Conservation (phyloP, 2,888 invertebrate genomes). For the Mythimna vitellina region DNA sequence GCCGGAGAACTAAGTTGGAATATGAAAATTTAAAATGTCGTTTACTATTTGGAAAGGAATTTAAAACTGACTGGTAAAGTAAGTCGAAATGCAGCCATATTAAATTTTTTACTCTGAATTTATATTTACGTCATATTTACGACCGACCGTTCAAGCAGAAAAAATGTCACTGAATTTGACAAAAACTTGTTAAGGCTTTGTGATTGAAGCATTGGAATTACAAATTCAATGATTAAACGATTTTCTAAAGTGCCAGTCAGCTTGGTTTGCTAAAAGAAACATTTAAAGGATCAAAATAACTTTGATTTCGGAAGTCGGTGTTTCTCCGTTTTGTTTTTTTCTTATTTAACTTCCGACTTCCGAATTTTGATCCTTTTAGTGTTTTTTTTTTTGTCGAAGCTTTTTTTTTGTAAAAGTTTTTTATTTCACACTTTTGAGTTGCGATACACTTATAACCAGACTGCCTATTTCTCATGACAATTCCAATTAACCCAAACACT, state of each 20-base stretch:
- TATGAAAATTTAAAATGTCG: not conserved
- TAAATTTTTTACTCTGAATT: not conserved
- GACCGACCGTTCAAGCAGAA: not conserved
- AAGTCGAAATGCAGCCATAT: not conserved
- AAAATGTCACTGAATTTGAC: conserved; percentile 1
- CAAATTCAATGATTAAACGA: conserved; percentile 28
- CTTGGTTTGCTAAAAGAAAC: not conserved
- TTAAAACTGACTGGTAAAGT: not conserved
- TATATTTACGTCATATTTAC: not conserved
- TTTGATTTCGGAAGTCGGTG: too few relatives aligned
- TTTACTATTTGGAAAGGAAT: not conserved
- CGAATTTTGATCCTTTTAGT: too few relatives aligned
- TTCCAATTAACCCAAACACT: too few relatives aligned
- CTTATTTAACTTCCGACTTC: too few relatives aligned
- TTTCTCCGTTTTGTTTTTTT: too few relatives aligned
- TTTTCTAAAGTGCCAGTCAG: conserved; percentile 18
- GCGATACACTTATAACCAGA: too few relatives aligned
- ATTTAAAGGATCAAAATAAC: too few relatives aligned
- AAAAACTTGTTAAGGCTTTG: conserved; percentile 15
- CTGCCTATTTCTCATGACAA: too few relatives aligned
- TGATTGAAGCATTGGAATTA: conserved; percentile 16
- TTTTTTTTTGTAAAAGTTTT: too few relatives aligned
- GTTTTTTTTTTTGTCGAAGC: too few relatives aligned
- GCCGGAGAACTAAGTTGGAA: not conserved
- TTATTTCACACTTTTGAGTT: too few relatives aligned